Evolutionary conservation across 2,888 invertebrate species (phyloP), one percentile per base, ranked within the genome.

Genomic region (Apocheima hispidaria): DNA sequence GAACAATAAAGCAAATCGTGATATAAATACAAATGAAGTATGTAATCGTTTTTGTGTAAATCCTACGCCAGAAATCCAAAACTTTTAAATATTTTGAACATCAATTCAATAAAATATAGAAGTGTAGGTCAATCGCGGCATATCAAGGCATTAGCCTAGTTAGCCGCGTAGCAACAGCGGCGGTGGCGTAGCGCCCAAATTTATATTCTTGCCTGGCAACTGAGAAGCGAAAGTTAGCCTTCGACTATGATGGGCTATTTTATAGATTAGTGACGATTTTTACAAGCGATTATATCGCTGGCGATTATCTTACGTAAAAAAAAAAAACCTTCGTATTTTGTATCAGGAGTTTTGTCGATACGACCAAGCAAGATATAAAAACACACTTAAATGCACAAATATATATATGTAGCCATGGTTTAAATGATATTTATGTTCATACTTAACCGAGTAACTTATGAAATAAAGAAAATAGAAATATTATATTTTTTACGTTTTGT

Each of bases 131-230:
- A 49, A 26, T 43, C 4, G 44, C 30, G n/a, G 35, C 20, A 21
- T 53, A 48, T 44, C 18, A 43, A 35, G 16, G 26, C 41, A 35
- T 59, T 60, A 60, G 43, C 49, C 60, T 30, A 60, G 14, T 43
- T 60, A 2, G 21, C 6, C 40, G 50, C 43, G 10, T 54, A 44
- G 60, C 43, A 60, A 60, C 60, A 48, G 26, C 33, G 2, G 38
- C 36, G 23, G 18, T 9, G 7, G 18, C 26, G 10, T n/a, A n/a
- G n/a, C n/a, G n/a, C n/a, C n/a, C n/a, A n/a, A 46, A 54, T 54
- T 55, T 46, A 55, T 55, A 60, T 49, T 54, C 54, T 49, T 9
- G 60, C 20, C 26, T 28, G 12, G 12, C 16, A 33, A 36, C 35
- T 14, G 12, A 14, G 20, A 5, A 38, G 21, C 51, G 51, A 58